These are phyloP conservation scores for Balearica regulorum DNA, from an alignment of 2,797 vertebrate genomes.

Conservation along the genomic window DNA sequence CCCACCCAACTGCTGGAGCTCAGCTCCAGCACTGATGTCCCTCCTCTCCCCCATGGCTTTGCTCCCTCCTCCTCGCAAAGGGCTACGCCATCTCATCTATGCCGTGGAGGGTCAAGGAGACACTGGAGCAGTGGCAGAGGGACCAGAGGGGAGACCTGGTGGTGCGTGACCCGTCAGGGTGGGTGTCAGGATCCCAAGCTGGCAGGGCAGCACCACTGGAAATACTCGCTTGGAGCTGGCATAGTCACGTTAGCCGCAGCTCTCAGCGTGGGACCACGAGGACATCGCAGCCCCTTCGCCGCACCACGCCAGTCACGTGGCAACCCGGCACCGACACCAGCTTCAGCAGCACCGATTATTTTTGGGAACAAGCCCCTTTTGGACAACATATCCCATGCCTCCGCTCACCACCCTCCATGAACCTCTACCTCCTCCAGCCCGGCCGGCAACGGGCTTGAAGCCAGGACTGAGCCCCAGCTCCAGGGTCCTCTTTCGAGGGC, in stretches of 20 bases:
- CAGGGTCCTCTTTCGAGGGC: not conserved
- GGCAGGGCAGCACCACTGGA: not conserved
- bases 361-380: not conserved
- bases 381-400: not conserved
- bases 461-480: not conserved
- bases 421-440: not conserved
- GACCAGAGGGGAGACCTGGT: not conserved
- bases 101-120: rapidly evolving
- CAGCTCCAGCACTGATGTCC: not conserved
- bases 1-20: rapidly evolving
- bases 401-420: not conserved
- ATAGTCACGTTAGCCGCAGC: rapidly evolving
- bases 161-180: rapidly evolving
- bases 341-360: not conserved
- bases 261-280: rapidly evolving
- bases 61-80: not conserved
- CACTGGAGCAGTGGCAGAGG: not conserved
- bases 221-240: not conserved
- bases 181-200: not conserved
- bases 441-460: rapidly evolving
- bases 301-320: rapidly evolving
- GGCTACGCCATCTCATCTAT: not conserved
- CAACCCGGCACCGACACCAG: not conserved
- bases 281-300: rapidly evolving
- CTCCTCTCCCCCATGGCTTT: not conserved